Evolutionary conservation across 1,140 invertebrate species (phyloP).

Genomic region (Drosophila cardini): DNA sequence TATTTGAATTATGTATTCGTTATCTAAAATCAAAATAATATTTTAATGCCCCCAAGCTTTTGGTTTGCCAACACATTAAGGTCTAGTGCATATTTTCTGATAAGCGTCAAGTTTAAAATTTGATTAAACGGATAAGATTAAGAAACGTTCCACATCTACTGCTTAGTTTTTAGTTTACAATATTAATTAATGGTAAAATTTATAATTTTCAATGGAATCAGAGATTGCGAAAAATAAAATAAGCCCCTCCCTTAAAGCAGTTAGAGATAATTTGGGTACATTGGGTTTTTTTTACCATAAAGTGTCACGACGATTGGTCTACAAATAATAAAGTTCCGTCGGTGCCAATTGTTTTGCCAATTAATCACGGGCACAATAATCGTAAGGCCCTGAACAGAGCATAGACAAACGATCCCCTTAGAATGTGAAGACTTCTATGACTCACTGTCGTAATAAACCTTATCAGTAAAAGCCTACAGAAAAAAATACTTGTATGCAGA

Average conservation of each 20-base stretch:
- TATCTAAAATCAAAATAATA: constrained; percentile 28
- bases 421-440: constrained; percentile 10
- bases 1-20: constrained; percentile 29
- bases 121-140: constrained; percentile 3
- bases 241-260: not conserved
- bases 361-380: constrained; percentile 23
- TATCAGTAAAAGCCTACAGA: constrained; percentile 18
- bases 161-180: not conserved
- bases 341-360: constrained; percentile 15
- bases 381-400: not conserved
- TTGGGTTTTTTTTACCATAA: constrained; percentile 2
- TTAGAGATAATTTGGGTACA: constrained; percentile 10
- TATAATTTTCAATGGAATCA: not conserved
- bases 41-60: constrained; percentile 24
- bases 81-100: constrained; percentile 16
- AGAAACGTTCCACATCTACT: not conserved
- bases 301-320: too few species aligned
- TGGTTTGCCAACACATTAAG: not conserved
- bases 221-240: not conserved
- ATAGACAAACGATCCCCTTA: constrained; percentile 20
- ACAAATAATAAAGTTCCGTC: not conserved
- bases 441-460: constrained; percentile 19
- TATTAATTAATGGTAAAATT: not conserved
- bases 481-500: constrained; percentile 4
- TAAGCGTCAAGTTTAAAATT: constrained; percentile 15